phyloP scores from a whole-genome alignment of 2,888 invertebrate species.

The Odontocerum albicorne region DNA sequence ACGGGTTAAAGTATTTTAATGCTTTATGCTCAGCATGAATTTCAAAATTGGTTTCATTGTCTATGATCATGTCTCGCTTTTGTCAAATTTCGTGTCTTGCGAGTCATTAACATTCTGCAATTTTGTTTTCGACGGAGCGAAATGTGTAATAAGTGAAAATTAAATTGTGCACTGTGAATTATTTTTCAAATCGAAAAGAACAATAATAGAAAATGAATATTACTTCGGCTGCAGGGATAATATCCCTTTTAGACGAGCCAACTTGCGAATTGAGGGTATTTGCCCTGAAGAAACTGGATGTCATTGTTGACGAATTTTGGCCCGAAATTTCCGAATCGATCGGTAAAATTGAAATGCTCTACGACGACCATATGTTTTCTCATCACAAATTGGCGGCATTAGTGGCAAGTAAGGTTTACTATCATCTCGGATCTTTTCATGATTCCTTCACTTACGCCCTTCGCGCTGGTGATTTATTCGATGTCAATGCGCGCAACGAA shows the following conservation, averaged over 20 bases:
- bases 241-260: constrained; percentile 93
- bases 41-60: constrained; percentile 18
- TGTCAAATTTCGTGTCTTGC: constrained; percentile 13
- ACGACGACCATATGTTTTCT: constrained; percentile 87
- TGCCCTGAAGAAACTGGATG: constrained; percentile 88
- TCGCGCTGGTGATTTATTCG: constrained; percentile 92
- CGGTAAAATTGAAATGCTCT: constrained; percentile 94
- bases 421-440: constrained; percentile 95
- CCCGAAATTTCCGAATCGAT: constrained; percentile 98
- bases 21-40: constrained; percentile 24
- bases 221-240: constrained; percentile 79
- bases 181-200: not conserved
- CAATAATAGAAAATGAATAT: constrained; percentile 37
- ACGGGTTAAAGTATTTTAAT: too few species aligned
- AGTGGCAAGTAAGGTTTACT: constrained; percentile 97
- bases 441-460: constrained; percentile 97
- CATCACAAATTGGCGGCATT: constrained; percentile 93
- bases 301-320: constrained; percentile 97
- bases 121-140: too few species aligned
- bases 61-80: constrained; percentile 14
- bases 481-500: constrained; percentile 91
- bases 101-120: constrained; percentile 2
- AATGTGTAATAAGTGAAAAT: constrained; percentile 5
- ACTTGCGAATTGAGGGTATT: constrained; percentile 92
- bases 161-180: constrained; percentile 3